Base-by-base conservation (phyloP, 2,797 vertebrate species). In the Gymnodraco acuticeps region DNA sequence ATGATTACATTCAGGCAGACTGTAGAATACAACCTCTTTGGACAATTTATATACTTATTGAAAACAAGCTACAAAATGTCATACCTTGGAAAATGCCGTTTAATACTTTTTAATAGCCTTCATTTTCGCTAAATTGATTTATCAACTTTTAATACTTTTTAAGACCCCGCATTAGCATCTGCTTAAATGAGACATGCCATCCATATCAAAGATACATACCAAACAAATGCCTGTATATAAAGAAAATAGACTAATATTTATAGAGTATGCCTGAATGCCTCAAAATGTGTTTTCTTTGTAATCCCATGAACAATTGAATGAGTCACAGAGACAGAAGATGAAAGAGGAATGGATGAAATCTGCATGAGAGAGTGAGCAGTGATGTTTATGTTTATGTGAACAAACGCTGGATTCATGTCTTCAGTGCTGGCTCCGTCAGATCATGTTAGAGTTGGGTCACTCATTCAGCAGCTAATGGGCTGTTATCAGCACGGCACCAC, bases 401-500 rank as follows among this genome's bases (percentile, higher is more conserved):
- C 55, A 73, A 80, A 82, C 54, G 55, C 19, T 64, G 54, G 74
- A 67, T 69, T 84, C 48, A 64, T 71, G 14, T 55, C 76, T 80
- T 72, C 60, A 11, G 41, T 41, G 64, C 45, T 16, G 31, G 6
- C 65, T 75, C 31, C 61, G 47, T 75, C 48, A 12, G 38, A 80
- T 75, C 3, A 43, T 38, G 64, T 69, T 62, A 19, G 23, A 9
- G 2, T 72, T 42, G 1, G 67, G 74, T 70, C 60, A 72, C 75
- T 84, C 55, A 77, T 78, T 77, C 43, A 66, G 50, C 45, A 67
- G 51, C 72, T 86, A 82, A 82, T 83, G 73, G 64, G 47, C 62
- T 70, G 68, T 79, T 88, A 70, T 81, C 74, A 79, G 75, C 64
- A 62, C 61, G 80, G 75, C 83, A 87, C 84, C 87, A 81, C 83